Evolutionary conservation across 2,797 vertebrate genomes (phyloP).

Genomic region (Dallia pectoralis): DNA sequence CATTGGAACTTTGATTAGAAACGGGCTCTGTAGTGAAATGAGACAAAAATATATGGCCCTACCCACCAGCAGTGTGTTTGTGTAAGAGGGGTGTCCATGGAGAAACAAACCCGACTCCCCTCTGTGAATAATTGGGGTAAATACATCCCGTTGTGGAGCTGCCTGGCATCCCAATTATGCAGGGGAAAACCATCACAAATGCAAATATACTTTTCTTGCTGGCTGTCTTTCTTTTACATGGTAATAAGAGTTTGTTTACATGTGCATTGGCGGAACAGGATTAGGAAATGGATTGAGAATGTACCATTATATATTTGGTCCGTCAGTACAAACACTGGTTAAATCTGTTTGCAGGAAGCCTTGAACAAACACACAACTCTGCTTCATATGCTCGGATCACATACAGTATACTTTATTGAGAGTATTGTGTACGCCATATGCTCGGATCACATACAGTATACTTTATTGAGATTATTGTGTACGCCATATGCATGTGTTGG

Average conservation of each 20-base stretch:
- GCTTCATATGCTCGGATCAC: background rate
- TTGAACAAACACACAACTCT: constrained; percentile 3
- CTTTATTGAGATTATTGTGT: too few species aligned
- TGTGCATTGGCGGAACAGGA: constrained; percentile 10
- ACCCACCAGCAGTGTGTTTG: too few species aligned
- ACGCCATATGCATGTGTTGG: too few species aligned
- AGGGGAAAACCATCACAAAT: background rate
- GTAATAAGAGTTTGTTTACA: background rate
- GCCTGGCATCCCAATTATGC: too few species aligned
- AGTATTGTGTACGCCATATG: too few species aligned
- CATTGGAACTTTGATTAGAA: too few species aligned
- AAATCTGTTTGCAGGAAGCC: constrained; percentile 5
- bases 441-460: background rate
- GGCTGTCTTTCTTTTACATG: background rate
- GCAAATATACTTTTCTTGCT: background rate
- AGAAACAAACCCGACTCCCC: too few species aligned
- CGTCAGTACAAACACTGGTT: background rate
- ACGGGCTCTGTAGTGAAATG: too few species aligned
- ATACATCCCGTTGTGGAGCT: too few species aligned
- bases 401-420: background rate
- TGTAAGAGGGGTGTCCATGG: too few species aligned
- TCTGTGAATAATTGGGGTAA: too few species aligned
- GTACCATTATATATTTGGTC: background rate
- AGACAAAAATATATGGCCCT: too few species aligned
- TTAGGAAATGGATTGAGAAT: constrained; percentile 9